phyloP scores from a whole-genome alignment of 2,797 vertebrate species.

The Distichodus sexfasciatus region DNA sequence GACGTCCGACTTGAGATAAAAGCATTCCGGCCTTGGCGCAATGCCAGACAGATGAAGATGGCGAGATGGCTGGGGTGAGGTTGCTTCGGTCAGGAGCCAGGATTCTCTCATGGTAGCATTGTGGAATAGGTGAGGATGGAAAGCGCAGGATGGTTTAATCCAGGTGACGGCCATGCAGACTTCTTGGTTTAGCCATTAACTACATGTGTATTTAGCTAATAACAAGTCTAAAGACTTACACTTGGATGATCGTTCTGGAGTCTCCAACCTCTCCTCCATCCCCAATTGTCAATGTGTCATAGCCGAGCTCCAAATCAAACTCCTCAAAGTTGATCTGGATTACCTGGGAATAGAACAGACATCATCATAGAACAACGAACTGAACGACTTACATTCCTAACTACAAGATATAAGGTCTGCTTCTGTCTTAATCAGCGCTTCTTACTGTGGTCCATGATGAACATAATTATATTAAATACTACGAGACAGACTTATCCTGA shows the following conservation, averaged over 20 bases:
- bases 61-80: neutral
- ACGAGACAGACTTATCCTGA: too few relatives aligned
- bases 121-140: neutral
- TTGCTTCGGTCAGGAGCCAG: neutral
- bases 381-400: too few relatives aligned
- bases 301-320: slow-evolving; percentile 96
- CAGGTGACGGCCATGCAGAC: too few relatives aligned
- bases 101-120: slow-evolving; percentile 1
- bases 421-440: slow-evolving; percentile 4
- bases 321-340: slow-evolving; percentile 99
- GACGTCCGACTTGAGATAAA: slow-evolving; percentile 17
- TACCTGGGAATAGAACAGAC: too few relatives aligned
- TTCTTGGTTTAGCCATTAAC: too few relatives aligned
- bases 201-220: too few relatives aligned
- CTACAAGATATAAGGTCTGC: neutral
- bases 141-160: neutral
- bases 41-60: slow-evolving; percentile 17
- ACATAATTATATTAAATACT: slow-evolving; percentile 22
- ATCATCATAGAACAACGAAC: too few relatives aligned
- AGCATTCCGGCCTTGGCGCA: slow-evolving; percentile 22
- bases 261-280: slow-evolving; percentile 96
- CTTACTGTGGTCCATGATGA: neutral
- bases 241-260: slow-evolving; percentile 94
- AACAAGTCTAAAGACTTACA: too few relatives aligned
- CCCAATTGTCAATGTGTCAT: slow-evolving; percentile 93